Evolutionary conservation across 2,113 vertebrate genomes (phyloP), one percentile per base, ranked within the genome.

Genomic region (Scolopax mira): DNA sequence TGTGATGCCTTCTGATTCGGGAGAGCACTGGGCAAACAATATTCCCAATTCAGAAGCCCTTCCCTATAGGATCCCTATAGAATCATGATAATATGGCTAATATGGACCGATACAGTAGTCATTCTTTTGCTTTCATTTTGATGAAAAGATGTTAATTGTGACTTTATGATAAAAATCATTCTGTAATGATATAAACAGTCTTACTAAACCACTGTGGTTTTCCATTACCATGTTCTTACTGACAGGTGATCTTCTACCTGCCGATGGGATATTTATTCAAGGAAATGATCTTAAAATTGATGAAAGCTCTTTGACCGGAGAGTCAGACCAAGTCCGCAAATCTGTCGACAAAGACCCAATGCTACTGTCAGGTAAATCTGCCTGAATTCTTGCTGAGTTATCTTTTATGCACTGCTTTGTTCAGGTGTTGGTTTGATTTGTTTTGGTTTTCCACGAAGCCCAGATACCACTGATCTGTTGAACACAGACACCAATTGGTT

Each of bases 241-340:
- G 16, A 64, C 94, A 99, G 99, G 99, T 95, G 99, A 99, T 97
- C 99, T 99, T 24, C 99, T 99, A 48, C 99, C 99, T 84, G 96
- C 99, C 0, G 99, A 99, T 66, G 99, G 99, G 88, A 96, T 99
- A 82, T 98, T 99, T 97, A 99, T 99, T 96, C 99, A 99, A 97
- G 99, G 99, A 91, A 99, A 99, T 41, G 99, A 99, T 94, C 97
- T 99, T 89, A 99, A 99, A 97, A 99, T 99, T 30, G 99, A 99
- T 21, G 99, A 99, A 96, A 99, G 99, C 95, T 99, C 99, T 72
- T 97, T 99, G 97, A 99, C 99, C 0, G 99, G 99, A 83, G 99
- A 99, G 96, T 99, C 99, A 7, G 99, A 99, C 97, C 99, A 99
- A 62, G 99, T 99, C 95, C 99, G 98, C 96, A 99, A 99, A 94